phyloP scores from a whole-genome alignment of 2,888 invertebrate genomes.

The Zaprionus obscuricornis region DNA sequence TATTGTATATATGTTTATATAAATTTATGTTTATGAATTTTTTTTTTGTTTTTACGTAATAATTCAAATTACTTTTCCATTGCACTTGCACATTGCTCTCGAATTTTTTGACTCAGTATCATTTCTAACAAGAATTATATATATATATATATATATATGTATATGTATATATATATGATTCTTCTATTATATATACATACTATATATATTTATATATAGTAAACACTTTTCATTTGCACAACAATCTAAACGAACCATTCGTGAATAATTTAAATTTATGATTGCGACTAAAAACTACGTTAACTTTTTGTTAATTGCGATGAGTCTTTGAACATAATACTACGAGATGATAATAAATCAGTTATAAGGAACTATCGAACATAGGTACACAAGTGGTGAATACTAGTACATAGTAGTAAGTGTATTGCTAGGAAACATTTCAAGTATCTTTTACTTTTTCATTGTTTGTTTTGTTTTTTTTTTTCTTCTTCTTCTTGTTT shows the following conservation, averaged over 20 bases:
- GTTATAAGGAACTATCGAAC: constrained; percentile 50
- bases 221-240: constrained; percentile 14
- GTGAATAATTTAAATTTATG: constrained; percentile 4
- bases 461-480: neutral
- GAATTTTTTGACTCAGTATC: constrained; percentile 30
- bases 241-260: constrained; percentile 18
- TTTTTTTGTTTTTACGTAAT: constrained; percentile 32
- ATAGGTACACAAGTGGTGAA: constrained; percentile 26
- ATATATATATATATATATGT: constrained; percentile 12
- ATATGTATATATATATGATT: neutral
- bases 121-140: constrained; percentile 15
- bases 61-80: constrained; percentile 33
- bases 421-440: constrained; percentile 54
- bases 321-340: constrained; percentile 59
- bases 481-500: neutral
- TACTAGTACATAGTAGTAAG: constrained; percentile 18
- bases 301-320: constrained; percentile 65
- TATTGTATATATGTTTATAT: constrained; percentile 47
- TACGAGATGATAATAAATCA: constrained; percentile 27
- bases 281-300: constrained; percentile 55
- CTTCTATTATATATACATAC: constrained; percentile 11
- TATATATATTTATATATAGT: no score
- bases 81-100: constrained; percentile 67
- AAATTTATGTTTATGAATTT: no score
- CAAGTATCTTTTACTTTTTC: constrained; percentile 2